These are phyloP conservation scores for Parambassis ranga DNA, from an alignment of 2,797 vertebrate species.

Conservation along the genomic window DNA sequence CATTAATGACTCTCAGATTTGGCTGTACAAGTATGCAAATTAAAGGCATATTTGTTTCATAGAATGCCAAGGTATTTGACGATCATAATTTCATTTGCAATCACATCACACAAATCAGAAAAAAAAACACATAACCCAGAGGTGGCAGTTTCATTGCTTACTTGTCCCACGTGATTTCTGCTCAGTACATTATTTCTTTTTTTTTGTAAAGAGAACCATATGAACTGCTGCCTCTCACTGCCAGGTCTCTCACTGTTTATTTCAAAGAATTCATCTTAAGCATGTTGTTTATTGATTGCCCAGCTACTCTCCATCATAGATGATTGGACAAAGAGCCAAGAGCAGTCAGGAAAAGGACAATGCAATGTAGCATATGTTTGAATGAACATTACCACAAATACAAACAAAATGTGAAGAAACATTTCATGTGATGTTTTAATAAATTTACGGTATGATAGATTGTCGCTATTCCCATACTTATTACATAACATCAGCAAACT, in stretches of 20 bases:
- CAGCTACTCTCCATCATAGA: background rate
- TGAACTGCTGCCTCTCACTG: background rate
- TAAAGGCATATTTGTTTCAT: background rate
- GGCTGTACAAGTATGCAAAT: background rate
- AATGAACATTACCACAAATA: background rate
- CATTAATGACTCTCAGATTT: slow-evolving; percentile 18
- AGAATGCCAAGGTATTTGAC: background rate
- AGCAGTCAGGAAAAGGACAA: no score
- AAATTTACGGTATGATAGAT: background rate
- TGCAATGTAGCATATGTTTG: no score
- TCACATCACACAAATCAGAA: slow-evolving; percentile 4
- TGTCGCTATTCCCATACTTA: background rate
- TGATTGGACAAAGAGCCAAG: background rate
- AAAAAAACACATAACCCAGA: background rate
- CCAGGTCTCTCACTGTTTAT: slow-evolving; percentile 28
- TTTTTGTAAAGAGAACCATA: slow-evolving; percentile 9
- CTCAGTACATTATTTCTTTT: background rate
- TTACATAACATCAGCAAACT: slow-evolving; percentile 11
- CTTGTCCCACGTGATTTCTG: slow-evolving; percentile 13
- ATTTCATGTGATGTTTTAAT: background rate
- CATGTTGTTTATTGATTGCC: slow-evolving; percentile 42
- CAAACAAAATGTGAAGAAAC: background rate
- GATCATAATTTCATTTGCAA: background rate
- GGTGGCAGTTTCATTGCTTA: slow-evolving; percentile 1
- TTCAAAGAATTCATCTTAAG: slow-evolving; percentile 8